Evolutionary conservation across 2,113 vertebrate species (phyloP).

Genomic region (Colinus virginianus): DNA sequence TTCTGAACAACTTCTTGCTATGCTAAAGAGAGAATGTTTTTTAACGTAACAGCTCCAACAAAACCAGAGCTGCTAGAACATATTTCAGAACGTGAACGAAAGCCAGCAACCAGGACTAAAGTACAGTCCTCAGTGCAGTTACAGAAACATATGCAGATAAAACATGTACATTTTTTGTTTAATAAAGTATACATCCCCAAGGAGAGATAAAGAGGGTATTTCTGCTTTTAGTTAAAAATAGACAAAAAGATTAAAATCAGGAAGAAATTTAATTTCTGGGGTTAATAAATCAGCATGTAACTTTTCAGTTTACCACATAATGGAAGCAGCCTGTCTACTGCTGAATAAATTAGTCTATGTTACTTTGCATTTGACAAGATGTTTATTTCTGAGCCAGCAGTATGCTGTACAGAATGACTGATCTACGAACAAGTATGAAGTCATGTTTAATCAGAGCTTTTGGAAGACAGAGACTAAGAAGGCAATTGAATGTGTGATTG

Average conservation of each 20-base stretch:
- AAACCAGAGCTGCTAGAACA: neutral
- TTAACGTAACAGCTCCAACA: neutral
- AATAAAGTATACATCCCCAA: neutral
- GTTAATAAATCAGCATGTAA: neutral
- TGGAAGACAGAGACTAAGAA: constrained; percentile 11
- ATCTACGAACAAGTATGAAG: neutral
- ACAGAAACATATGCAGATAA: neutral
- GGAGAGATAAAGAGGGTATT: neutral
- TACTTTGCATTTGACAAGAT: constrained; percentile 27
- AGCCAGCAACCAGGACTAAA: neutral
- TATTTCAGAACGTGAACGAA: neutral
- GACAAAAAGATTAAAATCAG: neutral
- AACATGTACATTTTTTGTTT: neutral
- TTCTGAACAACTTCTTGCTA: neutral
- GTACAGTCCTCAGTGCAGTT: neutral
- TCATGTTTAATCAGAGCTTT: constrained; percentile 24
- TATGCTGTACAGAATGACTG: neutral
- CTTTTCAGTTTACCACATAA: constrained; percentile 1
- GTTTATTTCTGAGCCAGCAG: neutral
- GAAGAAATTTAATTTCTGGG: neutral
- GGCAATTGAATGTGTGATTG: neutral
- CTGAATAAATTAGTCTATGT: constrained; percentile 13
- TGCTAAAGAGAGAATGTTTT: neutral
- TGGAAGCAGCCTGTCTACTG: neutral
- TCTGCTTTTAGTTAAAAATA: constrained; percentile 22